Evolutionary conservation across 23 tunicate genomes (phyloP).

Genomic region (Phallusia fumigata): DNA sequence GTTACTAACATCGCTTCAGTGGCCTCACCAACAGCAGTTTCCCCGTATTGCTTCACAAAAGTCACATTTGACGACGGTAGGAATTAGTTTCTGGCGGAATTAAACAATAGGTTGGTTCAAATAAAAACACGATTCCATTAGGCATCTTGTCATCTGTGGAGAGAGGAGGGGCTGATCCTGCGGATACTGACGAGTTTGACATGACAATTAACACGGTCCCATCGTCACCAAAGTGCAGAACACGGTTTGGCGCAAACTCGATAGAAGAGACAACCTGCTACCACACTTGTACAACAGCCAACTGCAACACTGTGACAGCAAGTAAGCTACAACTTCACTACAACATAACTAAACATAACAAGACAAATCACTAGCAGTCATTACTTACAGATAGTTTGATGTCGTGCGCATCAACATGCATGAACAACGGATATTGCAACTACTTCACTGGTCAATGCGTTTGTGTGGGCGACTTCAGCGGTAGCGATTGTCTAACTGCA

Average conservation of each 20-base stretch:
- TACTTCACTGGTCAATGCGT: constrained; percentile 38
- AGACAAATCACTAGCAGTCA: background rate
- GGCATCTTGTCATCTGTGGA: background rate
- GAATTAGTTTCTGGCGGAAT: background rate
- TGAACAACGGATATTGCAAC: constrained; percentile 34
- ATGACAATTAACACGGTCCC: constrained; percentile 2
- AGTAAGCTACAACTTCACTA: no score
- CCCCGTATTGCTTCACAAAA: background rate
- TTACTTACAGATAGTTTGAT: background rate
- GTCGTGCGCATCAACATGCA: constrained; percentile 27
- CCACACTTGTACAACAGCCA: no score
- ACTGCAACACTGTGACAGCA: no score
- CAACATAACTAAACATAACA: background rate
- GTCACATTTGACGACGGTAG: background rate
- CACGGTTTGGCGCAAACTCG: background rate
- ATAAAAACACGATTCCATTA: background rate
- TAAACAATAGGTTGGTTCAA: background rate
- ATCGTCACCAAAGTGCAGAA: background rate
- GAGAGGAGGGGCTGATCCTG: background rate
- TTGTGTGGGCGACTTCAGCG: constrained; percentile 1
- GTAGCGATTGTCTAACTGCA: constrained; percentile 18
- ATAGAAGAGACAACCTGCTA: no score
- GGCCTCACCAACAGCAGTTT: background rate
- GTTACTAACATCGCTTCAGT: background rate
- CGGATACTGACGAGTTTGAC: background rate